Evolutionary conservation across 2,113 vertebrate species (phyloP).

Genomic region (Ciconia stormi): DNA sequence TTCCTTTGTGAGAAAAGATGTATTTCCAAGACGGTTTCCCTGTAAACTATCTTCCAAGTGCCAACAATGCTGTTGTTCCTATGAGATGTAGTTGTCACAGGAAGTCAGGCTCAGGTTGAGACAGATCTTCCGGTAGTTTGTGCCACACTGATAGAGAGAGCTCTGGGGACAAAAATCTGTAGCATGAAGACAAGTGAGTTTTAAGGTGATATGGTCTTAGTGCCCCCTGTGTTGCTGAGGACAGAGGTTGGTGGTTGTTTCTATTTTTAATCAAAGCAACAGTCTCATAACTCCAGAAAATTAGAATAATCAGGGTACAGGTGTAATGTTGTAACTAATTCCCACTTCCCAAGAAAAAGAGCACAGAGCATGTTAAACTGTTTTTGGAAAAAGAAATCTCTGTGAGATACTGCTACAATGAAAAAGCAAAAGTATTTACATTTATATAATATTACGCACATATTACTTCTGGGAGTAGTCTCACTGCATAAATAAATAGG

Average conservation of each 20-base stretch:
- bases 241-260: neutral
- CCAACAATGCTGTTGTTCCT: neutral
- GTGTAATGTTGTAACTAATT: neutral
- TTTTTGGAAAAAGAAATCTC: neutral
- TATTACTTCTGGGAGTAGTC: neutral
- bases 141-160: neutral
- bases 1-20: neutral
- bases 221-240: neutral
- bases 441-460: neutral
- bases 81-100: neutral
- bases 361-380: neutral
- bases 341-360: neutral
- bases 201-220: neutral
- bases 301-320: neutral
- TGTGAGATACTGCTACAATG: neutral
- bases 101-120: neutral
- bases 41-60: neutral
- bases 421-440: neutral
- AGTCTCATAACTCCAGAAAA: neutral
- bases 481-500: neutral
- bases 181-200: neutral
- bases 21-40: neutral
- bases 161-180: neutral
- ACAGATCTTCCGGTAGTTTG: neutral
- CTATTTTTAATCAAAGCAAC: neutral